These are phyloP conservation scores for Saccopteryx leptura DNA, from an alignment of 2,113 vertebrate genomes.

Conservation along the genomic window DNA sequence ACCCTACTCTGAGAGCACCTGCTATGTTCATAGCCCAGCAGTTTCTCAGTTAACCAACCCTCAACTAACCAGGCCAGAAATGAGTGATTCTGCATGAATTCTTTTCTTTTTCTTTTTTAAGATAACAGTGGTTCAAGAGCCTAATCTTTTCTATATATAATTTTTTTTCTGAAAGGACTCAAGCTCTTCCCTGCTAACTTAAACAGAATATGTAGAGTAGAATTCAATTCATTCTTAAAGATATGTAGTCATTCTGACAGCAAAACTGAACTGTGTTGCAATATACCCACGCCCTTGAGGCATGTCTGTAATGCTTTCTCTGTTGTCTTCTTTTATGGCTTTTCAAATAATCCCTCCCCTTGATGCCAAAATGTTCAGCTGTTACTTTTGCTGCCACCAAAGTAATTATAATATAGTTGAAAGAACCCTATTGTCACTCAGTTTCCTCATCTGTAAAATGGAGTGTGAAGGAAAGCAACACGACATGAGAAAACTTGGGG, in stretches of 20 bases:
- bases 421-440: not conserved
- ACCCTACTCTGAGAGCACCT: not conserved
- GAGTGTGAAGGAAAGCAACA: not conserved
- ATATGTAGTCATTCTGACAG: not conserved
- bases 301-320: not conserved
- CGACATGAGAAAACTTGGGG: not conserved
- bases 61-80: not conserved
- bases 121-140: not conserved
- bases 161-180: conserved; percentile 52
- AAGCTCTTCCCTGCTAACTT: not conserved
- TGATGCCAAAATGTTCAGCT: conserved; percentile 27
- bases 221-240: conserved; percentile 36
- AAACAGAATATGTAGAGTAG: conserved; percentile 14
- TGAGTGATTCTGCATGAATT: not conserved
- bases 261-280: not conserved
- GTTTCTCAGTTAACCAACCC: not conserved
- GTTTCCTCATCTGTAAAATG: conserved; percentile 39
- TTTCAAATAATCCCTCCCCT: not conserved
- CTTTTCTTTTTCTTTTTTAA: not conserved
- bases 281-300: not conserved
- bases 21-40: not conserved
- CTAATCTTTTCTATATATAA: not conserved
- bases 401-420: not conserved
- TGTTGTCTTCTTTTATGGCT: conserved; percentile 25
- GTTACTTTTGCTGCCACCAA: not conserved